phyloP scores from a whole-genome alignment of 1,140 invertebrate species.

The Delia radicum region DNA sequence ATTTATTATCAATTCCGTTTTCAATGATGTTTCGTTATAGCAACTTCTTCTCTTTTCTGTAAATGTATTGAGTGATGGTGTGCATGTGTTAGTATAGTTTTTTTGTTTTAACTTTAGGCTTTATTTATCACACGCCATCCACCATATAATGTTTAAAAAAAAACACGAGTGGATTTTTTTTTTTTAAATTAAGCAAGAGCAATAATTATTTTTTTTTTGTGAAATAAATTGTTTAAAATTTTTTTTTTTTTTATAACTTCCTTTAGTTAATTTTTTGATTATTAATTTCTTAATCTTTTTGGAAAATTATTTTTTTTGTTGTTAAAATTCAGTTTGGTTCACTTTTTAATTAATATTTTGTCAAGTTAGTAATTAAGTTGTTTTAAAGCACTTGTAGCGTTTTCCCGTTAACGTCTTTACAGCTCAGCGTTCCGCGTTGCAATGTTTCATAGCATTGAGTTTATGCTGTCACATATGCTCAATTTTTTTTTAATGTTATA shows the following conservation, averaged over 20 bases:
- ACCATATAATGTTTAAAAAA: neutral
- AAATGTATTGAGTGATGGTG: too few species aligned
- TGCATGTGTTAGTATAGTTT: too few species aligned
- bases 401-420: slow-evolving; percentile 1
- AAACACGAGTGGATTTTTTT: too few species aligned
- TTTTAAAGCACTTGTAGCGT: too few species aligned
- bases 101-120: too few species aligned
- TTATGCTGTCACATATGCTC: neutral
- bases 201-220: neutral
- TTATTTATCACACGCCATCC: neutral
- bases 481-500: neutral
- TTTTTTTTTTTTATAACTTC: neutral
- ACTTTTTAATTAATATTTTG: neutral
- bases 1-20: slow-evolving; percentile 18
- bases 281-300: too few species aligned
- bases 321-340: neutral
- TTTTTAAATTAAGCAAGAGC: too few species aligned
- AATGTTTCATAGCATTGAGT: slow-evolving; percentile 7
- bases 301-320: neutral
- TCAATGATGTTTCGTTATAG: slow-evolving; percentile 6
- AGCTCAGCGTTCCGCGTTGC: slow-evolving; percentile 12
- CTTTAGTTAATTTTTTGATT: neutral
- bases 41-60: neutral
- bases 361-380: neutral
- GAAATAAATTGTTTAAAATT: neutral